Conservation (phyloP, 2,113 vertebrate genomes). For the Corythornis vintsioides region DNA sequence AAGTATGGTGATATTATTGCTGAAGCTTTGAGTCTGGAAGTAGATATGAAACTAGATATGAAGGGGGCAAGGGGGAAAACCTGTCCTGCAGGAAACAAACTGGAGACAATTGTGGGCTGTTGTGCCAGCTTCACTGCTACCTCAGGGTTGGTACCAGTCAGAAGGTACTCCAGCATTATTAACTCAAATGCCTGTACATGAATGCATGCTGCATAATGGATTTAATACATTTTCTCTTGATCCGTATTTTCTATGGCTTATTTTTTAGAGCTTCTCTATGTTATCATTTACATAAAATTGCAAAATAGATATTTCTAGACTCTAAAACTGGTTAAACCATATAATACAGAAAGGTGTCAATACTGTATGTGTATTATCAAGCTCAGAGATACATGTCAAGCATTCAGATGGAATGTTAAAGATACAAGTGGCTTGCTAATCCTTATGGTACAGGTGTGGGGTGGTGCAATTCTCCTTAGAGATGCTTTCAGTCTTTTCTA, state of each 20-base stretch:
- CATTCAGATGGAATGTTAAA: background rate
- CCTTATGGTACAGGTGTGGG: background rate
- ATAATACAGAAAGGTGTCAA: background rate
- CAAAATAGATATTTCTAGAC: background rate
- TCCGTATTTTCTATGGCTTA: background rate
- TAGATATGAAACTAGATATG: no score
- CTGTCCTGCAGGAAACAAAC: no score
- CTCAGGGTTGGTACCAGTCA: no score
- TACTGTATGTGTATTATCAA: background rate
- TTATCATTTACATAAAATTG: background rate
- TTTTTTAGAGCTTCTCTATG: background rate
- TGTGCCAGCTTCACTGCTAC: no score
- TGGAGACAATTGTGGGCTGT: no score
- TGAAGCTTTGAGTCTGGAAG: background rate
- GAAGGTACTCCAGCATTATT: no score
- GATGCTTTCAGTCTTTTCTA: background rate
- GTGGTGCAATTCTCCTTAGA: background rate
- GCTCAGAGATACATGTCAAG: background rate
- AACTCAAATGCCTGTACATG: no score
- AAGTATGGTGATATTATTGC: background rate
- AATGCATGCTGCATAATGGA: no score
- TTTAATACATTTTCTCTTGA: background rate
- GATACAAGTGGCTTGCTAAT: background rate
- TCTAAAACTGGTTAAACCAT: background rate
- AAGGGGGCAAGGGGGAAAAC: no score